Evolutionary conservation across 1,140 invertebrate genomes (phyloP).

Genomic region (Lysiphlebus fabarum): DNA sequence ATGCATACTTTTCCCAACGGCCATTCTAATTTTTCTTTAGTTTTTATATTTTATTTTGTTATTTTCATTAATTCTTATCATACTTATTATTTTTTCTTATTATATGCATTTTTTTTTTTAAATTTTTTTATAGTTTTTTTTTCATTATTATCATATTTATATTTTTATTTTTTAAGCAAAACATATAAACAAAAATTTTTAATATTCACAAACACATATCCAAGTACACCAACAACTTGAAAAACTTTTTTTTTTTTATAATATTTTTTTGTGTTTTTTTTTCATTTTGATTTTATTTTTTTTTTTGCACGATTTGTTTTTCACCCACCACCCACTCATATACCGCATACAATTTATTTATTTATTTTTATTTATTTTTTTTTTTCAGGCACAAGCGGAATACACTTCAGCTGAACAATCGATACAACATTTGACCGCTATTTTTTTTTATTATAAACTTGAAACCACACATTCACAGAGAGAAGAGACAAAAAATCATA

Average conservation of each 20-base stretch:
- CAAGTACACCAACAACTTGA: constrained; percentile 4
- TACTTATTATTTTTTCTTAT: background rate
- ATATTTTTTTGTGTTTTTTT: constrained; percentile 11
- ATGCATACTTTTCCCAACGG: constrained; percentile 13
- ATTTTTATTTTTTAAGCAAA: constrained; percentile 1
- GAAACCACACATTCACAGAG: background rate
- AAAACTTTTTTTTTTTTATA: background rate
- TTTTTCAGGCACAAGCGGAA: too few species aligned
- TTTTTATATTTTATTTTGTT: too few species aligned
- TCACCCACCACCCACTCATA: constrained; percentile 4
- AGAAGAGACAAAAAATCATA: constrained; percentile 15
- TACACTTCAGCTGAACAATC: background rate
- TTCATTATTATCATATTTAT: constrained; percentile 1
- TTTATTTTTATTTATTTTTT: too few species aligned
- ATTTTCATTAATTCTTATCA: background rate
- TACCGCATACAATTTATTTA: too few species aligned
- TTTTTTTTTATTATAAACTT: background rate
- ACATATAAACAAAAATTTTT: constrained; percentile 11
- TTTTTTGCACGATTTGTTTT: constrained; percentile 18
- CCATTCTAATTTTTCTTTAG: background rate
- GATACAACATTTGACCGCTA: constrained; percentile 19
- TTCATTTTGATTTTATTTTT: constrained; percentile 19
- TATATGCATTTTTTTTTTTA: constrained; percentile 6
- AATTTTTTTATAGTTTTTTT: constrained; percentile 1
- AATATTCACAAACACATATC: constrained; percentile 7